Evolutionary conservation across 2,113 vertebrate species (phyloP), one percentile per base, ranked within the genome.

Genomic region (Abramis brama): DNA sequence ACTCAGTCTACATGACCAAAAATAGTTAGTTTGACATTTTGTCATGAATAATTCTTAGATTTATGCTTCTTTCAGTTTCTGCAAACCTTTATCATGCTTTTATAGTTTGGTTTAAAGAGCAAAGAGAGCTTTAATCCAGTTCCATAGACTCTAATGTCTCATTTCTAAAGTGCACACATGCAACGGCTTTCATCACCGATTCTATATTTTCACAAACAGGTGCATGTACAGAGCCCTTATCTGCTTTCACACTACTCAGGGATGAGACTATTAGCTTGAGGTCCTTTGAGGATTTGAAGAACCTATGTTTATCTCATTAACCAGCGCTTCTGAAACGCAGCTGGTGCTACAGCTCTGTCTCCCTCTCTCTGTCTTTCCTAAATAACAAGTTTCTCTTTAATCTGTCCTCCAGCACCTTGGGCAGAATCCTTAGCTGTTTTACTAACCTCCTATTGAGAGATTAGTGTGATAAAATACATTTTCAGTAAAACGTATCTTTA

Each of bases 221-320:
- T 66, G 60, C 60, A 10, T 21, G 59, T 3, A 64, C 59, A 60
- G 23, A n/a, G 50, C 27, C 57, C n/a, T 27, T 25, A 27, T 80
- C 59, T 64, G 13, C 59, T 30, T 80, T 64, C 59, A 80, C 39
- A 27, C 15, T 59, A 80, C 59, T 43, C 39, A 64, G 36, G 17
- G 64, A n/a, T 6, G 21, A 33, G 27, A 70, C 62, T 66, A 66
- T 81, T 30, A 81, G 39, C 79, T 47, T 80, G 23, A 30, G 43
- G 45, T 68, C 64, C 64, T 82, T 70, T 68, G 80, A 52, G 60
- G 25, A 52, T 70, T 83, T 73, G 47, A 55, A 59, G 33, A 59
- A 57, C 50, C 45, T 68, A n/a, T 57, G 68, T 83, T 83, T 73
- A 83, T 83, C 82, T 73, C 66, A 83, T 57, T 74, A 83, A n/a